phyloP scores from a whole-genome alignment of 2,113 vertebrate genomes.

The Phoxinus phoxinus region DNA sequence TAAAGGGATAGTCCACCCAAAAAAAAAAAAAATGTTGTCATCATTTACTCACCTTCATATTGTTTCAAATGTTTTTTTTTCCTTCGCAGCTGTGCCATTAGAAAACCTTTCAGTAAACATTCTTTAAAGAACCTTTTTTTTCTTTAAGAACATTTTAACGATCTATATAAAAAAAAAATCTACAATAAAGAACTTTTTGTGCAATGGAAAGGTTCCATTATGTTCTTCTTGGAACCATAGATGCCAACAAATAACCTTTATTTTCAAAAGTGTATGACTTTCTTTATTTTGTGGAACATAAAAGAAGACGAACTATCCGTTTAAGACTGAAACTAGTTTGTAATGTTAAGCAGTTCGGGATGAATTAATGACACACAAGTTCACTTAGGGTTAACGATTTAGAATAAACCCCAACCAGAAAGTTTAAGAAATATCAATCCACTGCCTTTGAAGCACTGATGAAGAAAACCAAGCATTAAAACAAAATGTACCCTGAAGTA shows the following conservation, averaged over 20 bases:
- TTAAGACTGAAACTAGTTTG: neutral
- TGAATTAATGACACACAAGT: neutral
- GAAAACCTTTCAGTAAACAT: too few relatives aligned
- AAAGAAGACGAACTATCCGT: neutral
- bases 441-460: slow-evolving; percentile 8
- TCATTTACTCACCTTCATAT: neutral
- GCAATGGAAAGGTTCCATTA: too few relatives aligned
- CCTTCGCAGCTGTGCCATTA: too few relatives aligned
- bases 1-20: neutral
- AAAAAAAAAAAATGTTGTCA: too few relatives aligned
- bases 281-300: neutral
- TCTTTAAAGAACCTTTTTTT: too few relatives aligned
- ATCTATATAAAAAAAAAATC: too few relatives aligned
- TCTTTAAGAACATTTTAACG: too few relatives aligned
- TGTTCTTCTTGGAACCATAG: too few relatives aligned
- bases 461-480: neutral
- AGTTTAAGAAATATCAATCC: neutral
- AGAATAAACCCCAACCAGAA: neutral
- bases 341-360: neutral
- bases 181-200: too few relatives aligned
- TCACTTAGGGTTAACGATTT: neutral
- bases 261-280: neutral
- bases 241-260: too few relatives aligned
- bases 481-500: slow-evolving; percentile 10
- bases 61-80: too few relatives aligned